Evolutionary conservation across 2,113 vertebrate genomes (phyloP).

Genomic region (Syrrhaptes paradoxus): DNA sequence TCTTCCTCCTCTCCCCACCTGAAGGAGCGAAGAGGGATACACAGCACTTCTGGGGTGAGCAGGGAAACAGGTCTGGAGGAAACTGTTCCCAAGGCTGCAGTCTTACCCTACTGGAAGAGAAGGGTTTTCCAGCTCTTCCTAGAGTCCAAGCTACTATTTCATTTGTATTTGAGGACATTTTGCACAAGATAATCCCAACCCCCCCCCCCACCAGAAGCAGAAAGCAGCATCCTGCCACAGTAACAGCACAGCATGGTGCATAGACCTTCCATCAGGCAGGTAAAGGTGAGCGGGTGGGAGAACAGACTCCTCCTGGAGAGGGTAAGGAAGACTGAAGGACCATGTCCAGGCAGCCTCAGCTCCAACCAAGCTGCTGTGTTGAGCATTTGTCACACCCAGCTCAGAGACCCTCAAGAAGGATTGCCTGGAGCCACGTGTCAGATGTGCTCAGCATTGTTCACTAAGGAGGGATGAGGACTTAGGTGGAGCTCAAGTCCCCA

Average conservation of each 20-base stretch:
- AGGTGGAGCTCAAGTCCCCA: background rate
- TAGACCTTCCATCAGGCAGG: no score
- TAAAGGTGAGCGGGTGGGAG: no score
- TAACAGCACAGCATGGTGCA: rapidly evolving
- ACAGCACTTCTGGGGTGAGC: background rate
- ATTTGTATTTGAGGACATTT: background rate
- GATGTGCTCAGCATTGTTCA: background rate
- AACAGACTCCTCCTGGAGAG: background rate
- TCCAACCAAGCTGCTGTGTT: background rate
- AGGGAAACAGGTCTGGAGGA: background rate
- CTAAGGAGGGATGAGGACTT: background rate
- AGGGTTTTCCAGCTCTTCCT: background rate
- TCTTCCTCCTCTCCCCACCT: background rate
- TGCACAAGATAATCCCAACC: background rate
- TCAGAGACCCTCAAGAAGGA: background rate
- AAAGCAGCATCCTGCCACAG: background rate
- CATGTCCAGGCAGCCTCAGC: background rate
- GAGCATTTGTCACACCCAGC: background rate
- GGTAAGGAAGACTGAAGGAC: background rate
- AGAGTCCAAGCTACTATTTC: background rate
- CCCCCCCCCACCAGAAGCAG: background rate
- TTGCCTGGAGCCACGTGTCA: background rate
- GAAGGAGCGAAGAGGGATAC: background rate
- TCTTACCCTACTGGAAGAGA: background rate
- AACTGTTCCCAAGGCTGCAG: background rate